Base-by-base conservation (phyloP, 2,888 invertebrate genomes). In the Tubulanus polymorphus region DNA sequence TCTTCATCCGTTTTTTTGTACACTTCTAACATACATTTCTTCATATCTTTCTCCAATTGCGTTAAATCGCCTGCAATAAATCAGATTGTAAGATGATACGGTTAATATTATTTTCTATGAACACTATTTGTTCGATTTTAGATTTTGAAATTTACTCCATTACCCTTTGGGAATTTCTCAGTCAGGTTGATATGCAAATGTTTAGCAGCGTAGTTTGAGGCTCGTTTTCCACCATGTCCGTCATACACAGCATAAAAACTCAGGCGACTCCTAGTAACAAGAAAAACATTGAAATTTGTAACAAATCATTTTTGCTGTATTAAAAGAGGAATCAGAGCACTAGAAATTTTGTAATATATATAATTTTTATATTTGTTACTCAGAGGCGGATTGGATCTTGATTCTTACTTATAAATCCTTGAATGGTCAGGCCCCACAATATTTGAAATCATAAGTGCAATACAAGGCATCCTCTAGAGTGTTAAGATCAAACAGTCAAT, bases 1-100 rank as follows among this genome's bases (percentile, higher is more conserved):
- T 76, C 79, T 29, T 82, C 82, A 67, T 83, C 82, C 8, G 79
- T 74, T 56, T 76, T 74, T 63, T 81, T 82, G 65, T 79, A 83
- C 2, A 75, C 67, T 37, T 82, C 81, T n/a, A 73, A 69, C 54
- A 82, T 74, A 30, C 70, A 65, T 60, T 75, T 78, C 62, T 78
- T 81, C 32, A 83, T 75, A 23, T 78, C 75, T 65, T 74, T 76
- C 48, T 79, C 79, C 32, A 82, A 64, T 27, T 61, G 57, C 20
- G 56, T 32, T 2, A 71, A 37, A 47, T 73, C 70, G 52, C 72
- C 75, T 75, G 68, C n/a, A 62, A 63, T n/a, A 48, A 10, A 45
- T 18, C 10, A 18, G 20, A 15, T 12, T 12, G 10, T n/a, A 45
- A 15, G 18, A 15, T 45, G 46, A 18, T n/a, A 10, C 20, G 12